Percentiles rank a stretch among this genome's conserved stretches.
phyloP scores from a whole-genome alignment of 2,797 vertebrate genomes.

The Gymnocypris eckloni region DNA sequence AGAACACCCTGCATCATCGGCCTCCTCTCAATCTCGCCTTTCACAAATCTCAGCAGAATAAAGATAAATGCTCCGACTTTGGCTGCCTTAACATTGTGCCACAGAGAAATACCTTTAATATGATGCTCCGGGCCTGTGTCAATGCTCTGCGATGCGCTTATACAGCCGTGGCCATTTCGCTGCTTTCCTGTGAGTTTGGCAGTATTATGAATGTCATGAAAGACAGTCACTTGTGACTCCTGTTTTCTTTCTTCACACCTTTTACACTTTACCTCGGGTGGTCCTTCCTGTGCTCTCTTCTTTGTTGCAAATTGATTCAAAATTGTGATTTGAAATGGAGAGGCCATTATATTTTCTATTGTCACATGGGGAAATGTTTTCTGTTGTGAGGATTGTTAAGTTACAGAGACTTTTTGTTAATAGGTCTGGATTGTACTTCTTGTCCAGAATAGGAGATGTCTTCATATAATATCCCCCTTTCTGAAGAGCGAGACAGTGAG shows the following conservation, averaged over 20 bases:
- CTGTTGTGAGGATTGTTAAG: constrained; percentile 49
- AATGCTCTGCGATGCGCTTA: constrained; percentile 22
- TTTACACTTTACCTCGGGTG: not conserved
- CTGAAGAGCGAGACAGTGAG: constrained; percentile 60
- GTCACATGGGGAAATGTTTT: constrained; percentile 26
- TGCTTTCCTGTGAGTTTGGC: not conserved
- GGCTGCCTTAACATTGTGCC: constrained; percentile 58
- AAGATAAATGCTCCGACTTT: constrained; percentile 76
- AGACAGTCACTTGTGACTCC: constrained; percentile 13
- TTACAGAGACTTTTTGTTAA: constrained; percentile 64
- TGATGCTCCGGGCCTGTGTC: constrained; percentile 57
- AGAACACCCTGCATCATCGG: constrained; percentile 85
- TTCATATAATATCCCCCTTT: constrained; percentile 72
- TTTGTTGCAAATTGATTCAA: constrained; percentile 41
- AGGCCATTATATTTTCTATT: constrained; percentile 55
- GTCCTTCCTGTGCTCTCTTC: not conserved
- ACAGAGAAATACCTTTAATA: constrained; percentile 64
- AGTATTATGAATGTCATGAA: constrained; percentile 38
- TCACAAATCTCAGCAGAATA: constrained; percentile 79
- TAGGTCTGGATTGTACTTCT: constrained; percentile 56
- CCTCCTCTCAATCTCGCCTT: constrained; percentile 79
- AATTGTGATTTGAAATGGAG: constrained; percentile 48
- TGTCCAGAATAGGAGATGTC: constrained; percentile 64
- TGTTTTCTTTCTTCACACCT: constrained; percentile 1
- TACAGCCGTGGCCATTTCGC: constrained; percentile 10